phyloP scores from a whole-genome alignment of 2,797 vertebrate genomes.

The Neoniphon sammara region DNA sequence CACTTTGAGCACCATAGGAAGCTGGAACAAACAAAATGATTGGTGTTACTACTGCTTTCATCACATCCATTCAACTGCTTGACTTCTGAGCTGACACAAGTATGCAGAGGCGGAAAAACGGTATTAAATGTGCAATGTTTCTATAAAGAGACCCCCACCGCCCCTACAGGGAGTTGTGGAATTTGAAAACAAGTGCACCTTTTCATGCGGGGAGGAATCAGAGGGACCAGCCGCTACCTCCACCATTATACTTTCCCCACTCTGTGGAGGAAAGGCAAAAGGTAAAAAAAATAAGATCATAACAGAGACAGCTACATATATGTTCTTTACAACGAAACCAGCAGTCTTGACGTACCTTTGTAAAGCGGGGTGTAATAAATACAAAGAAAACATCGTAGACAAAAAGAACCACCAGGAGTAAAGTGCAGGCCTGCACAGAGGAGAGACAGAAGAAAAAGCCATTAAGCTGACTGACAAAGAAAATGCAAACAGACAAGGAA shows the following conservation, averaged over 20 bases:
- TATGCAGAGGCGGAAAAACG: neutral
- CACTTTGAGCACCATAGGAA: slow-evolving; percentile 98
- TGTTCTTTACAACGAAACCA: neutral
- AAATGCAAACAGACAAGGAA: neutral
- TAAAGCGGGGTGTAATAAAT: slow-evolving; percentile 94
- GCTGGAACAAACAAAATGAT: slow-evolving; percentile 76
- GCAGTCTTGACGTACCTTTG: slow-evolving; percentile 83
- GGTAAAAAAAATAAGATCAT: neutral
- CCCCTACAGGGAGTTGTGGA: neutral
- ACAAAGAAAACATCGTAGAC: slow-evolving; percentile 97
- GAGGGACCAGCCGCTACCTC: slow-evolving; percentile 95
- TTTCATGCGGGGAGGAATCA: slow-evolving; percentile 91
- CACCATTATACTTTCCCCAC: slow-evolving; percentile 96
- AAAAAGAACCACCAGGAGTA: slow-evolving; percentile 92
- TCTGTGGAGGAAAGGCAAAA: slow-evolving; percentile 77
- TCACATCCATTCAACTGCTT: neutral
- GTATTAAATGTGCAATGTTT: neutral
- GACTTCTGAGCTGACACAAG: neutral
- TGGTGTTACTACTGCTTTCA: neutral
- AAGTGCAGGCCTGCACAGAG: slow-evolving; percentile 89
- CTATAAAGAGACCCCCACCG: neutral
- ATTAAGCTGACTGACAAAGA: neutral
- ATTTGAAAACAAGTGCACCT: slow-evolving; percentile 81
- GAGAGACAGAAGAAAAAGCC: neutral
- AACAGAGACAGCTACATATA: neutral